Conservation (phyloP, 2,113 vertebrate species). For the Chlamydotis undulata region DNA sequence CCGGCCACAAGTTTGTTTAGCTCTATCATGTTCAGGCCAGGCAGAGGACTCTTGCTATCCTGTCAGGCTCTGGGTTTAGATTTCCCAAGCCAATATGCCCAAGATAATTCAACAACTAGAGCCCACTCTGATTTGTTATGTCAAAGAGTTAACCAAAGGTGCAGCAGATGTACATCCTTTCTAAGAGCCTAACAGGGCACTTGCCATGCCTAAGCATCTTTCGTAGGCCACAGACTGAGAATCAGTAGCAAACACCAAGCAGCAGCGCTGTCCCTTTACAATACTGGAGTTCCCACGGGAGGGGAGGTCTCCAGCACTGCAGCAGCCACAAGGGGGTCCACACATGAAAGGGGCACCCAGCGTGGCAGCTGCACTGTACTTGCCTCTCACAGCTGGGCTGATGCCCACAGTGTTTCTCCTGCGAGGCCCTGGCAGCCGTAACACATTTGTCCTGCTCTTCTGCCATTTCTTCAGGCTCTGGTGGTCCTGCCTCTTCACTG, state of each 20-base stretch:
- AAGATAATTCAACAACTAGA: not conserved
- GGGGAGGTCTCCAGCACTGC: not conserved
- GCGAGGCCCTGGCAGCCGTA: fast-evolving
- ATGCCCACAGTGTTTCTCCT: not conserved
- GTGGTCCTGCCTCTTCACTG: not conserved
- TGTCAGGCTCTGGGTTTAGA: not conserved
- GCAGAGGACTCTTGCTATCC: not conserved
- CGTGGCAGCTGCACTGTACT: fast-evolving
- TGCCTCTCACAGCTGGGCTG: not conserved
- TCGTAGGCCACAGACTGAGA: not conserved
- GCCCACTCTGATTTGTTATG: not conserved
- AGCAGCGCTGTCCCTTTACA: not conserved
- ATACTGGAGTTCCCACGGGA: not conserved
- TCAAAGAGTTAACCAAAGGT: not conserved
- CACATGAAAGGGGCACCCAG: not conserved
- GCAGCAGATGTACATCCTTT: not conserved
- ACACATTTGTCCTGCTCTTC: not conserved
- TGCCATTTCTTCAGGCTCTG: not conserved
- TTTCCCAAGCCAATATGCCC: not conserved
- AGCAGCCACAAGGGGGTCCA: not conserved
- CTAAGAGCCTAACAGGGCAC: not conserved
- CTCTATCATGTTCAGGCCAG: fast-evolving
- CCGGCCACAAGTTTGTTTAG: not conserved
- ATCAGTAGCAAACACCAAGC: not conserved
- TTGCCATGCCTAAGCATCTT: not conserved